phyloP scores from a whole-genome alignment of 1,140 invertebrate genomes.

The Aphaenogaster rudis region DNA sequence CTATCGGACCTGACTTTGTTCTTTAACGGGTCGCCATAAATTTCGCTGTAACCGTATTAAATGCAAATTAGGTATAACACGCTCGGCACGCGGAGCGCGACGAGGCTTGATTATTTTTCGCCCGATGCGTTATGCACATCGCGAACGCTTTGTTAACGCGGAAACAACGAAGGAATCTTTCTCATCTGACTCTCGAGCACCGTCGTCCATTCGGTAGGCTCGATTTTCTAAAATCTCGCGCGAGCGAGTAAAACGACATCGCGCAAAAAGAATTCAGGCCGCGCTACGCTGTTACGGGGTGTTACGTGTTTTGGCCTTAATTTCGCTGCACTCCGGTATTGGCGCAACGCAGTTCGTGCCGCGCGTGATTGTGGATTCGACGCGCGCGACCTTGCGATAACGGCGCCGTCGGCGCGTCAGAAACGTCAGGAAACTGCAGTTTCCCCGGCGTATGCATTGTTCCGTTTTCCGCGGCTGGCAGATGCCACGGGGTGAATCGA shows the following conservation, averaged over 20 bases:
- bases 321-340: constrained; percentile 11
- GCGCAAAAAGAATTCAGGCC: background rate
- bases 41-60: constrained; percentile 34
- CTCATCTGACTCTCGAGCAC: background rate
- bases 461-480: constrained; percentile 60
- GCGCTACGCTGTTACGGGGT: background rate
- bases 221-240: background rate
- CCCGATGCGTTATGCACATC: background rate
- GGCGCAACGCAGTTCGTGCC: constrained; percentile 44
- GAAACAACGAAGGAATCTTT: background rate
- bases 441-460: constrained; percentile 60
- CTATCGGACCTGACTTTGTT: background rate
- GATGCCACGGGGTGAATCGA: constrained; percentile 53
- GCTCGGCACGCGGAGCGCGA: background rate
- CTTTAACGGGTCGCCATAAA: background rate
- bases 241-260: background rate
- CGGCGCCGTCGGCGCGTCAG: constrained; percentile 40
- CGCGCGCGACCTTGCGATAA: constrained; percentile 65
- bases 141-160: background rate
- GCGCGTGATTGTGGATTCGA: constrained; percentile 63
- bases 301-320: constrained; percentile 33
- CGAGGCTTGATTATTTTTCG: background rate
- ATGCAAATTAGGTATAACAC: constrained; percentile 30
- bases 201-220: background rate
- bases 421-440: constrained; percentile 45